Percentiles rank a stretch among this genome's conserved stretches.
These are phyloP conservation scores for Fringilla coelebs DNA, from an alignment of 2,797 vertebrate species.

Conservation along the genomic window DNA sequence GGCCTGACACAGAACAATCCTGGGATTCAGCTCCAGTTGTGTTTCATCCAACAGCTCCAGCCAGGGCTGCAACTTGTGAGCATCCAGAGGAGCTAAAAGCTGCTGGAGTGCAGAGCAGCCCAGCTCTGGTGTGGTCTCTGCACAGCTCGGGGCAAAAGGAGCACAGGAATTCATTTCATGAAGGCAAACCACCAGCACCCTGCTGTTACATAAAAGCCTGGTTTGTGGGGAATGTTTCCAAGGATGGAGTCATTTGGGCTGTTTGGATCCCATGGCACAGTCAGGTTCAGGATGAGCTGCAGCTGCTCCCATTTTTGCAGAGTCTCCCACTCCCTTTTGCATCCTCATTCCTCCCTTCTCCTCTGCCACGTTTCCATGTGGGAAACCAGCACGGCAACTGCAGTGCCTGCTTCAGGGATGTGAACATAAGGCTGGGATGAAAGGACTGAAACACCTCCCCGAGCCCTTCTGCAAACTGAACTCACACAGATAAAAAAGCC, in stretches of 20 bases:
- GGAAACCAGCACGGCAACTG: neutral
- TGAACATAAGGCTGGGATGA: neutral
- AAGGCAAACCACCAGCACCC: conserved; percentile 15
- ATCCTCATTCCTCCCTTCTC: neutral
- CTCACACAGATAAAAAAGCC: conserved; percentile 18
- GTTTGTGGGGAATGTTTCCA: neutral
- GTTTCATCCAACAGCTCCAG: neutral
- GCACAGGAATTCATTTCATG: neutral
- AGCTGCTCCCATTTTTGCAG: neutral
- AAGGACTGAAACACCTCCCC: neutral
- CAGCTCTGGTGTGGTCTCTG: neutral
- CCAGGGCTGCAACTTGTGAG: neutral
- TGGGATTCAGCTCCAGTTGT: neutral
- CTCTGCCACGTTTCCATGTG: neutral
- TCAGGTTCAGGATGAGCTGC: neutral
- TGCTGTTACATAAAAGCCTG: conserved; percentile 4
- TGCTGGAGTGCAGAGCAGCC: neutral
- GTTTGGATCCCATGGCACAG: neutral
- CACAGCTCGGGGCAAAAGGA: neutral
- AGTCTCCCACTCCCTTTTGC: neutral
- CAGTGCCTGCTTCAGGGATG: neutral
- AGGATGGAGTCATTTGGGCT: conserved; percentile 17
- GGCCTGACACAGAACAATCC: neutral
- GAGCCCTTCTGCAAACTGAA: neutral
- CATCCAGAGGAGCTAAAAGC: neutral